Conservation (phyloP, 2,797 vertebrate genomes). For the Malacoraja senta region DNA sequence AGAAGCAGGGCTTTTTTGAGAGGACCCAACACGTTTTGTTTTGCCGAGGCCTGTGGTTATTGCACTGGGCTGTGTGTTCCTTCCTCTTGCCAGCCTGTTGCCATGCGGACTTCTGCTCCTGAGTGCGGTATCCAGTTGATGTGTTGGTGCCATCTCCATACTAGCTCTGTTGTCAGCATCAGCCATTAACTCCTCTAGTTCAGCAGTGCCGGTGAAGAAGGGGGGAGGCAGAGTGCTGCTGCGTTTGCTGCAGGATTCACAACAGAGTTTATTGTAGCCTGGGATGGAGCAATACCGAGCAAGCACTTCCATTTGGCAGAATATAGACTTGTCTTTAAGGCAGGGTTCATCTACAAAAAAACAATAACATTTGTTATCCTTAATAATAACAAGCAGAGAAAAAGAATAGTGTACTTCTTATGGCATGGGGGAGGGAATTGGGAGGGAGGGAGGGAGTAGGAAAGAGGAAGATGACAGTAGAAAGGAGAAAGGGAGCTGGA, state of each 20-base stretch:
- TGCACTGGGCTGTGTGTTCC: constrained; percentile 40
- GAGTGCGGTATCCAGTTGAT: constrained; percentile 41
- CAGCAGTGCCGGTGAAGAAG: constrained; percentile 59
- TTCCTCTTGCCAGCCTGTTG: constrained; percentile 38
- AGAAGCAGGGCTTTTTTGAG: constrained; percentile 46
- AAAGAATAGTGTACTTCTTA: no score
- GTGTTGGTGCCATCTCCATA: constrained; percentile 53
- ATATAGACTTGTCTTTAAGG: constrained; percentile 88
- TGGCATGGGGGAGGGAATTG: no score
- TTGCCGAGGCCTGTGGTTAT: constrained; percentile 42
- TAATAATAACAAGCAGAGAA: no score
- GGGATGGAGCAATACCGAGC: constrained; percentile 91
- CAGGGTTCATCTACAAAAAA: constrained; percentile 79
- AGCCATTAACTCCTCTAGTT: constrained; percentile 57
- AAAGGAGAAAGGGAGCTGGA: no score
- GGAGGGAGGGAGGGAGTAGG: no score
- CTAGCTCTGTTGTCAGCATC: constrained; percentile 54
- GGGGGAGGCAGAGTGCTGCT: constrained; percentile 54
- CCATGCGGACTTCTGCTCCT: constrained; percentile 46
- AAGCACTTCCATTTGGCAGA: constrained; percentile 97
- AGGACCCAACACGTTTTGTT: constrained; percentile 42
- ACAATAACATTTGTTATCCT: no score
- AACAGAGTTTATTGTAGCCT: constrained; percentile 86
- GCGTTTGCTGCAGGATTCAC: constrained; percentile 77
- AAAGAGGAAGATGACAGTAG: no score